Evolutionary conservation across 2,888 invertebrate species (phyloP).

Genomic region (Troides helena): DNA sequence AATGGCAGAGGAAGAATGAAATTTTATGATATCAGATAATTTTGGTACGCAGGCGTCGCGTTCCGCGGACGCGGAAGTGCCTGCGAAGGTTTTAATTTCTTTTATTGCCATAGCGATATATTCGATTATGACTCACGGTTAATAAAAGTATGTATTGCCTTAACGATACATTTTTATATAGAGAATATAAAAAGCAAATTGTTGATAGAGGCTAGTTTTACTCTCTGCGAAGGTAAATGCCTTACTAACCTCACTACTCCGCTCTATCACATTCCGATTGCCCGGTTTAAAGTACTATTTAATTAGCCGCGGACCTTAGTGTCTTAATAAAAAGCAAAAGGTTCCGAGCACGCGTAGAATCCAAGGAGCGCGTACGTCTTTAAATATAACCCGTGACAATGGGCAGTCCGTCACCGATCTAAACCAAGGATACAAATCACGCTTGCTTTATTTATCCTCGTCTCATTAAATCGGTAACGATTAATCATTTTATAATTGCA

Average conservation of each 20-base stretch:
- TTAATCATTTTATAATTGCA: slow-evolving; percentile 1
- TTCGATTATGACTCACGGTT: slow-evolving; percentile 20
- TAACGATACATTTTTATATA: not conserved
- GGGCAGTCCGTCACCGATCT: slow-evolving; percentile 62
- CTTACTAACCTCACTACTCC: slow-evolving; percentile 36
- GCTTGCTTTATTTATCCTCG: slow-evolving; percentile 11
- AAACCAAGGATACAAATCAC: slow-evolving; percentile 53
- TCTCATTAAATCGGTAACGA: slow-evolving; percentile 16
- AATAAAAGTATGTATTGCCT: slow-evolving; percentile 11
- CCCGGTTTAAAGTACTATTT: slow-evolving; percentile 49
- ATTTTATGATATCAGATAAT: slow-evolving; percentile 25
- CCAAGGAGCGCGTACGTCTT: slow-evolving; percentile 57
- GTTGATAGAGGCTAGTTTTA: not conserved
- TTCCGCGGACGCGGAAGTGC: slow-evolving; percentile 13
- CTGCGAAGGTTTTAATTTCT: slow-evolving; percentile 26
- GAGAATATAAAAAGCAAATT: slow-evolving; percentile 3
- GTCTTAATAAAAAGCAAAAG: slow-evolving; percentile 42
- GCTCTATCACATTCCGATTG: slow-evolving; percentile 25
- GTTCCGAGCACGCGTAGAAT: slow-evolving; percentile 42
- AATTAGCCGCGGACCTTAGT: slow-evolving; percentile 53
- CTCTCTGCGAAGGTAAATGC: slow-evolving; percentile 4
- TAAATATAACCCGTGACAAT: slow-evolving; percentile 74
- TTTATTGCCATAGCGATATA: slow-evolving; percentile 21
- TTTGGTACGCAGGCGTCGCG: slow-evolving; percentile 8
- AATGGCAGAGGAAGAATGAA: slow-evolving; percentile 16